phyloP scores from a whole-genome alignment of 2,797 vertebrate species.

The Betta splendens region DNA sequence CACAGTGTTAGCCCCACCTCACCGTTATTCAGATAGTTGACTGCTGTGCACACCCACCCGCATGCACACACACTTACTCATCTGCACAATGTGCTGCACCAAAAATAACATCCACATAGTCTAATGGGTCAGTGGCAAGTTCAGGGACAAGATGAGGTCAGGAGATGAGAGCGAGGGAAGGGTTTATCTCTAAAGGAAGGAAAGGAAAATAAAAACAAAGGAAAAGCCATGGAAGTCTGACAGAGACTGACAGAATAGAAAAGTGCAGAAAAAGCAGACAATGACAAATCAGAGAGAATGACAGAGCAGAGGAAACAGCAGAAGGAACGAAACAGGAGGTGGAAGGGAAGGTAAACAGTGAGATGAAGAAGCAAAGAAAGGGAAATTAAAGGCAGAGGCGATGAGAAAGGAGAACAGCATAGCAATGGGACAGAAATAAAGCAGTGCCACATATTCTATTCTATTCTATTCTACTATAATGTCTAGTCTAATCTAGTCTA shows the following conservation, averaged over 20 bases:
- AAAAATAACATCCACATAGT: conserved; percentile 58
- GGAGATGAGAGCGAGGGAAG: conserved; percentile 1
- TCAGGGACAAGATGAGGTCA: conserved; percentile 33
- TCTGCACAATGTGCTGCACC: conserved; percentile 27
- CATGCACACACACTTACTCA: conserved; percentile 6
- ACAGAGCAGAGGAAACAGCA: background rate
- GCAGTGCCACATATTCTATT: background rate
- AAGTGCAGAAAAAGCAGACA: background rate
- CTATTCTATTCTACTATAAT: conserved; percentile 12
- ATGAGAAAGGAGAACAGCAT: conserved; percentile 13
- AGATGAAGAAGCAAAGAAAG: background rate
- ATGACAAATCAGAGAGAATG: background rate
- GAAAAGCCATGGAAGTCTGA: background rate
- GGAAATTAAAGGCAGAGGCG: background rate
- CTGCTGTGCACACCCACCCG: conserved; percentile 1
- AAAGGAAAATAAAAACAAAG: background rate
- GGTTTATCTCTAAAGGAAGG: background rate
- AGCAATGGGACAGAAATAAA: background rate
- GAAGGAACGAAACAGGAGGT: background rate
- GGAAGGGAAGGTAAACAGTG: background rate
- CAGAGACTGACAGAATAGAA: too few relatives aligned
- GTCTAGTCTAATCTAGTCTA: background rate
- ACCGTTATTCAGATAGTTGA: conserved; percentile 27
- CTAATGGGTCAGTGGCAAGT: conserved; percentile 55
- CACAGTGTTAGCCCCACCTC: conserved; percentile 10